Evolutionary conservation across 2,888 invertebrate species (phyloP).

Genomic region (Eupsilia transversa): DNA sequence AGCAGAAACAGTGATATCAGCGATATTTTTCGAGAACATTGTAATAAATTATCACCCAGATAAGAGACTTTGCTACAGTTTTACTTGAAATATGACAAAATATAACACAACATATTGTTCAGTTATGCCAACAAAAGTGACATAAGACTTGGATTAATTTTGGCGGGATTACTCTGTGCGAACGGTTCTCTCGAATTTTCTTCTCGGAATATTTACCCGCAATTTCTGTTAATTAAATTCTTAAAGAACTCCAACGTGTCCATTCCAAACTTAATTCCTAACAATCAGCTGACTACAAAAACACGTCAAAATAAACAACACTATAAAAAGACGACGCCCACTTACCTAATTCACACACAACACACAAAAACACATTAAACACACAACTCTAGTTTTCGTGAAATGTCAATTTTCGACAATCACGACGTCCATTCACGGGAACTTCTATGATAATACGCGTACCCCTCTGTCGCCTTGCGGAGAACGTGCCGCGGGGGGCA

Average conservation of each 20-base stretch:
- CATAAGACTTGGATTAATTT: constrained; percentile 59
- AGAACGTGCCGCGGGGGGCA: constrained; percentile 55
- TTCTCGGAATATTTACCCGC: neutral
- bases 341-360: constrained; percentile 68
- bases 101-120: constrained; percentile 43
- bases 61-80: constrained; percentile 51
- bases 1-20: constrained; percentile 31
- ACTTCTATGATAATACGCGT: constrained; percentile 50
- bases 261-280: constrained; percentile 39
- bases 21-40: constrained; percentile 35
- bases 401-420: constrained; percentile 58
- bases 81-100: constrained; percentile 51
- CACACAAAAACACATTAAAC: constrained; percentile 66
- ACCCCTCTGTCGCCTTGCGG: constrained; percentile 58
- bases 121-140: constrained; percentile 43
- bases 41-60: constrained; percentile 61
- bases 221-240: constrained; percentile 13
- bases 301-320: constrained; percentile 46
- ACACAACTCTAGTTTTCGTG: constrained; percentile 62
- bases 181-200: constrained; percentile 36
- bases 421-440: constrained; percentile 50
- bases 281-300: constrained; percentile 60
- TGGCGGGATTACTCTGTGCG: constrained; percentile 47
- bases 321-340: constrained; percentile 45
- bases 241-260: neutral